These are phyloP conservation scores for Sarcophaga peregrina DNA, from an alignment of 1,140 invertebrate genomes.

Conservation along the genomic window DNA sequence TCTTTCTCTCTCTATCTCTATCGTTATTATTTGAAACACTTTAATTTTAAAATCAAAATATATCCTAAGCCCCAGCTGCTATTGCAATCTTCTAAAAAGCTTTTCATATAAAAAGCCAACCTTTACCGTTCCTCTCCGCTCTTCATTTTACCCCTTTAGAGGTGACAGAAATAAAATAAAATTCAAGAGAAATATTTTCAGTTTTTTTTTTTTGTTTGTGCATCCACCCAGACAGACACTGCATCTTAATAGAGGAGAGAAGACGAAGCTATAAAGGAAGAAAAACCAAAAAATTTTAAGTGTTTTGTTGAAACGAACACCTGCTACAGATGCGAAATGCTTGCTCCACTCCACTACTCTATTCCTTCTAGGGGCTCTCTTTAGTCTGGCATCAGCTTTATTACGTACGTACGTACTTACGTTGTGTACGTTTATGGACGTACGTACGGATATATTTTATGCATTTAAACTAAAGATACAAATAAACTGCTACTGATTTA, in stretches of 20 bases:
- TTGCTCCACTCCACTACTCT: background rate
- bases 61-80: background rate
- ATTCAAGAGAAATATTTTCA: background rate
- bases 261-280: too few species aligned
- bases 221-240: background rate
- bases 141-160: too few species aligned
- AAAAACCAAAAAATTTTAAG: background rate
- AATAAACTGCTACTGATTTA: background rate
- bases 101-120: background rate
- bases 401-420: background rate
- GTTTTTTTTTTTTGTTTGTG: background rate
- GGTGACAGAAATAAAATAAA: slow-evolving; percentile 14
- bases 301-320: slow-evolving; percentile 39
- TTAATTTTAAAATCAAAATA: too few species aligned
- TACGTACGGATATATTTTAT: background rate
- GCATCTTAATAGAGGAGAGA: background rate
- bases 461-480: background rate
- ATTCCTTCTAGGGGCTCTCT: background rate
- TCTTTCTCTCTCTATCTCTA: too few species aligned
- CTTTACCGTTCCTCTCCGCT: background rate
- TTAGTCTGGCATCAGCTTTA: background rate
- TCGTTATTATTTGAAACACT: too few species aligned
- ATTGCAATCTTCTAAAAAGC: slow-evolving; percentile 5
- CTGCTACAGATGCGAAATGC: background rate
- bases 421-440: background rate